Evolutionary conservation across 2,888 invertebrate species (phyloP), one percentile per base, ranked within the genome.

Genomic region (Catotricha subobsoleta): DNA sequence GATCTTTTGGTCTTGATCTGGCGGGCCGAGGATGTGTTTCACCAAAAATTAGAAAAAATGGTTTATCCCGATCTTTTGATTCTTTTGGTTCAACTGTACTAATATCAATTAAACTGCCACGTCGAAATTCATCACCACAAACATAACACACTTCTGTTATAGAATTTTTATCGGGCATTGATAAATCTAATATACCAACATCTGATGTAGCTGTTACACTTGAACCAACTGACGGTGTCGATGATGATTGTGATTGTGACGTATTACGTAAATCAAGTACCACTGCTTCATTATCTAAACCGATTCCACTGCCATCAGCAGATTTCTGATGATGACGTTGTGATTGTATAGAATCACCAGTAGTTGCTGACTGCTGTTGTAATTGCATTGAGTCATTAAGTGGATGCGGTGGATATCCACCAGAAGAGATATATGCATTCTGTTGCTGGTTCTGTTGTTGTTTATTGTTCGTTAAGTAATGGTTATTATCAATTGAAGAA

Each of bases 131-230:
- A 58, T 86, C 86, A 16, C 88, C 88, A 63, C 88, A 88, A 13
- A 87, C 81, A 63, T 87, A 88, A 62, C 84, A 86, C 40, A 87
- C 86, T 64, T 87, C 86, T 18, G 84, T 86, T 51, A 80, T 75
- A 12, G 86, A 81, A 67, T 87, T 87, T 67, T 87, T 87, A 64
- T 87, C 87, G 10, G 87, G 87, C 87, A 88, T 87, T 46, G 86
- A 86, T 44, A 88, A 68, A 66, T 88, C 87, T 45, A 87, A 67
- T 52, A 86, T 86, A 58, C 84, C 84, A 29, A 83, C 76, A 52
- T 81, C 83, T 25, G 8, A 30, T 20, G 13, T 13, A 15, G 16
- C 66, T 66, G 45, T 15, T 25, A 23, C 10, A 36, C 16, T 35
- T 9, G 35, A 6, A 67, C 67, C 2, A 67, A 55, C 47, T 64